Percentiles rank a stretch among this genome's conserved stretches.
These are phyloP conservation scores for Crax fasciolata DNA, from an alignment of 2,797 vertebrate genomes.

Conservation along the genomic window DNA sequence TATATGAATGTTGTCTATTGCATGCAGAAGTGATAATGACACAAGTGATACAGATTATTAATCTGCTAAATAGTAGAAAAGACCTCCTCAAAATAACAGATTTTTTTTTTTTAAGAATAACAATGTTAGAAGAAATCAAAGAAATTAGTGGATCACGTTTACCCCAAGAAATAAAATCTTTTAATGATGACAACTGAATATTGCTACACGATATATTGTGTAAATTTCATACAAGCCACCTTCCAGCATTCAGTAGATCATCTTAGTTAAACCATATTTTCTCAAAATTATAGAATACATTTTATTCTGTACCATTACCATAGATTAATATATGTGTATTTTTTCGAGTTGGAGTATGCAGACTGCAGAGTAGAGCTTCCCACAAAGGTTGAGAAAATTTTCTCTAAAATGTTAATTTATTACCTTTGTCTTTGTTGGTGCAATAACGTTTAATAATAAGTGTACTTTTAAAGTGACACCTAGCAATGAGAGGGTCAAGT, in stretches of 20 bases:
- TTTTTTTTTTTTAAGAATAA: conserved; percentile 13
- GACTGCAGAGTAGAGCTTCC: neutral
- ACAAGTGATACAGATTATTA: conserved; percentile 13
- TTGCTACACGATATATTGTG: neutral
- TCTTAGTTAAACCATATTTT: conserved; percentile 62
- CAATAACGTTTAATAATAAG: conserved; percentile 42
- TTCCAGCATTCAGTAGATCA: conserved; percentile 55
- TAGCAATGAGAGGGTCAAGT: conserved; percentile 55
- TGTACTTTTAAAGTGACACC: conserved; percentile 47
- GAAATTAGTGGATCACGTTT: conserved; percentile 15
- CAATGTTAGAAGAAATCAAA: neutral
- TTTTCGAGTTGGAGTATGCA: conserved; percentile 13
- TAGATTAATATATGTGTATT: neutral
- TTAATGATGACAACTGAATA: conserved; percentile 33
- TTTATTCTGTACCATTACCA: conserved; percentile 22
- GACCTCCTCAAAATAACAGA: conserved; percentile 7
- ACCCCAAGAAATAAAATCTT: conserved; percentile 10
- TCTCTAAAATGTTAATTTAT: conserved; percentile 57
- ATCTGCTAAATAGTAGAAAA: conserved; percentile 12
- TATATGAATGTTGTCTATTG: conserved; percentile 1
- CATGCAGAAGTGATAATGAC: neutral
- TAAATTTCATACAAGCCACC: conserved; percentile 35
- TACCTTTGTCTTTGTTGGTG: conserved; percentile 28
- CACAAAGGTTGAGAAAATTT: conserved; percentile 1
- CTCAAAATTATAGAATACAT: conserved; percentile 43